Base-by-base conservation (phyloP, 2,888 invertebrate genomes). In the Acrocyrtus sp. region DNA sequence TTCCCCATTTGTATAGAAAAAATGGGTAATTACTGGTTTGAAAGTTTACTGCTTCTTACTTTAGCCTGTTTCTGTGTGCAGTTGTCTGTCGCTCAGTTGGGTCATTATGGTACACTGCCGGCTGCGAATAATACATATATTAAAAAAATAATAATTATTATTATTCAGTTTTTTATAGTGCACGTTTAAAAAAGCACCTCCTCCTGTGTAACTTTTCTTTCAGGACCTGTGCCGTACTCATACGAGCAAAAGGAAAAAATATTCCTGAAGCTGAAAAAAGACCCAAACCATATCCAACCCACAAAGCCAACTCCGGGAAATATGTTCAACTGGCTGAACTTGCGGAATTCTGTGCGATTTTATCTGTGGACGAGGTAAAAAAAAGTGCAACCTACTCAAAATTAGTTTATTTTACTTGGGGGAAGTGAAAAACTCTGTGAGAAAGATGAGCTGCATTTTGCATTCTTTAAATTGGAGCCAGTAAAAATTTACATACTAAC, bases 321-420 rank as follows among this genome's bases (percentile, higher is more conserved):
- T 53, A 54, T 80, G 27, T 80, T 80, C 56, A 70, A 61, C 47
- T 80, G 78, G 78, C 39, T 80, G 45, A 80, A 78, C 53, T 27
- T 75, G 26, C 73, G 76, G 57, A 77, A 75, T 60, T 50, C 22
- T 5, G 76, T 80, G 21, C 61, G 62, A 34, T 80, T 80, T 65
- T 62, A 76, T 57, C 41, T 78, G 43, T 80, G 80, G 80, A 78
- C 78, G 24, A 72, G 79, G 78, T 73, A 75, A 17, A 47, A 2
- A 58, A n/a, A 24, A n/a, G n/a, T n/a, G n/a, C n/a, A n/a, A n/a
- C n/a, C n/a, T 24, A n/a, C n/a, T n/a, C n/a, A n/a, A n/a, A n/a
- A n/a, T n/a, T n/a, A n/a, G n/a, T n/a, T n/a, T n/a, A n/a, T n/a
- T n/a, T n/a, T n/a, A n/a, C n/a, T n/a, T n/a, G n/a, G n/a, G n/a